Evolutionary conservation across 2,113 vertebrate species (phyloP).

Genomic region (Laterallus jamaicensis): DNA sequence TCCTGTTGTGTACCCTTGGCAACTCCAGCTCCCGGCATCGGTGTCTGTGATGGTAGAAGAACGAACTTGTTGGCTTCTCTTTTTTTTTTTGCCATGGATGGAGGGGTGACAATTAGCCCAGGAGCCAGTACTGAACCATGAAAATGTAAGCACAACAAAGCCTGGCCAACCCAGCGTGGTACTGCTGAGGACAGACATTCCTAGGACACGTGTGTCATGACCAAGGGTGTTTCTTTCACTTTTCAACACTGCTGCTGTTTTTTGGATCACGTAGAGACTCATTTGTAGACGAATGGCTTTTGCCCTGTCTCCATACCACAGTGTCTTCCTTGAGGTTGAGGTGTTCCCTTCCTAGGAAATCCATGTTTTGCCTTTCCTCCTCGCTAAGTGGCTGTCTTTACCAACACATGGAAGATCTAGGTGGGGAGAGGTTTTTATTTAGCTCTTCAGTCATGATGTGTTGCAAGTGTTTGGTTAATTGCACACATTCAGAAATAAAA

Average conservation of each 20-base stretch:
- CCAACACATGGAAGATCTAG: neutral
- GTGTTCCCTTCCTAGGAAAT: conserved; percentile 34
- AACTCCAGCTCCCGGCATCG: conserved; percentile 9
- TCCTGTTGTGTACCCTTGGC: conserved; percentile 36
- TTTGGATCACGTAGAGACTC: neutral
- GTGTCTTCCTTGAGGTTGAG: conserved; percentile 31
- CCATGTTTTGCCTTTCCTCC: conserved; percentile 22
- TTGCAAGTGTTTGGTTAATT: neutral
- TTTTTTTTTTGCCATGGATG: neutral
- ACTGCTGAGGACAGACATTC: conserved; percentile 15
- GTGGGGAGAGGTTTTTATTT: neutral
- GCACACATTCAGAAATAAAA: conserved; percentile 35
- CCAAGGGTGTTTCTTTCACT: conserved; percentile 5
- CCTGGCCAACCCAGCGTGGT: neutral
- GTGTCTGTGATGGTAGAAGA: neutral
- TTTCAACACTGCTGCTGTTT: conserved; percentile 27
- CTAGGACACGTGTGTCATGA: neutral
- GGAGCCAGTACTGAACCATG: neutral
- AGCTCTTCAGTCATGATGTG: neutral
- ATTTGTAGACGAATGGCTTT: conserved; percentile 11
- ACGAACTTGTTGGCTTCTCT: conserved; percentile 9
- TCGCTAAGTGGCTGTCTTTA: neutral
- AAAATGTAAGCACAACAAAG: conserved; percentile 19
- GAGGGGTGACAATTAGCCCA: neutral
- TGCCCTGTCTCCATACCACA: neutral